Evolutionary conservation across 2,797 vertebrate genomes (phyloP), one percentile per base, ranked within the genome.

Genomic region (Chelidonichthys spinosus): DNA sequence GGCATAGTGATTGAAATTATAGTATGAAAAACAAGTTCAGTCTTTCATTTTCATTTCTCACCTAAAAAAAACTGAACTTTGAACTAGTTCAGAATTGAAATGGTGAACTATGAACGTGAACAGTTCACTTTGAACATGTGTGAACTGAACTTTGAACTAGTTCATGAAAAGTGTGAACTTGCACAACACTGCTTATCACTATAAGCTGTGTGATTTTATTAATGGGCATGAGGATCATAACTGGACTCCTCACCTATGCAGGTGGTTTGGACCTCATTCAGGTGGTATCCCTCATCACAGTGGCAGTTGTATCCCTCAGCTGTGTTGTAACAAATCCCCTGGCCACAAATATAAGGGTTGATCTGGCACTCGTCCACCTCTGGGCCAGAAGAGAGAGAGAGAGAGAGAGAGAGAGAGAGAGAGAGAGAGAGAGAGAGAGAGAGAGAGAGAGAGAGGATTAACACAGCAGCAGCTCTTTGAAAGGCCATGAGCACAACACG

Each of bases 311-410:
- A 99, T 79, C 97, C 95, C 81, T 96, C 95, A 0, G 93, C 94
- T 11, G 96, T 95, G 92, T 99, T 97, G 89, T 97, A 95, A 77
- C 98, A 99, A 73, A 96, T 86, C 42, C 98, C 98, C 11, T 92
- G 92, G 76, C 97, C 97, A 87, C 98, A 99, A 72, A 99, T 98
- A 75, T 95, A 92, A 11, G 96, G 97, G 84, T 95, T 96, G 78
- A 99, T 93, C 36, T 94, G 93, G 78, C 98, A 99, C 81, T 99
- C 97, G 4, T 99, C 96, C 90, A 99, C 97, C 93, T 98, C 98
- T 99, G 92, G 61, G 53, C 77, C 74, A 89, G 17, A 89, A 78
- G 49, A 69, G 61, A 54, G 43, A 36, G 32, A 54, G n/a, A 33
- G 46, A 67, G 17, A 56, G 25, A 46, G 37, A 68, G n/a, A 46